Base-by-base conservation (phyloP, 2,113 vertebrate genomes). In the Ranitomeya imitator region DNA sequence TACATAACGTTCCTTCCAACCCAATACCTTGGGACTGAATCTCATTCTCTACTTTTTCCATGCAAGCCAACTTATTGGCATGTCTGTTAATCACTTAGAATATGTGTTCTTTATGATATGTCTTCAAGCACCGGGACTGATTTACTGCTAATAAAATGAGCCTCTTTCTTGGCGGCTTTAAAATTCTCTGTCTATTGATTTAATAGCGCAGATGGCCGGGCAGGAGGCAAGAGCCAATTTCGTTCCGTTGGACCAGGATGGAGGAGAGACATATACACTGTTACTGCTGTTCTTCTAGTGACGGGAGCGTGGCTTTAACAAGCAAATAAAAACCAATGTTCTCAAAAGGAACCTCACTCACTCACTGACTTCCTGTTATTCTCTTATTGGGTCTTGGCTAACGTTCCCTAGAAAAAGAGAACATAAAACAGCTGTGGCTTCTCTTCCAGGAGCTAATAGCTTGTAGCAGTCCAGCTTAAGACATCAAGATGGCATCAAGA, bases 61-160 rank as follows among this genome's bases (percentile, higher is more conserved):
- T 11, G 45, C 73, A 77, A 26, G 71, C 19, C 21, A 23, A 65
- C 76, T 31, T 88, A 76, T 76, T 88, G 54, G 69, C 57, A 37
- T 74, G 81, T 74, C 16, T 65, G 21, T 77, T 88, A 83, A 83
- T 88, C 80, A 88, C 55, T 63, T 63, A 78, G 80, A 83, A 88
- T 83, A 71, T 55, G 13, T 78, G 59, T 88, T 73, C 80, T 84
- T 88, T 88, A 88, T 84, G 51, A 60, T 78, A 52, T 45, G 16
- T 88, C 78, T 78, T 79, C 81, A 67, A 79, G 83, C 73, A 78
- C 80, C 60, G 79, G 81, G 45, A 84, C 45, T 84, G 87, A 88
- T 84, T 88, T 88, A 88, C 80, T 84, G 81, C 21, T 84, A 88
- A 88, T 88, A 88, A 88, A 84, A 88, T 88, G 81, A 88, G 81